Percentiles rank a stretch among this genome's conserved stretches.
These are phyloP conservation scores for Phalanger gymnotis DNA, from an alignment of 2,797 vertebrate genomes.

Conservation along the genomic window DNA sequence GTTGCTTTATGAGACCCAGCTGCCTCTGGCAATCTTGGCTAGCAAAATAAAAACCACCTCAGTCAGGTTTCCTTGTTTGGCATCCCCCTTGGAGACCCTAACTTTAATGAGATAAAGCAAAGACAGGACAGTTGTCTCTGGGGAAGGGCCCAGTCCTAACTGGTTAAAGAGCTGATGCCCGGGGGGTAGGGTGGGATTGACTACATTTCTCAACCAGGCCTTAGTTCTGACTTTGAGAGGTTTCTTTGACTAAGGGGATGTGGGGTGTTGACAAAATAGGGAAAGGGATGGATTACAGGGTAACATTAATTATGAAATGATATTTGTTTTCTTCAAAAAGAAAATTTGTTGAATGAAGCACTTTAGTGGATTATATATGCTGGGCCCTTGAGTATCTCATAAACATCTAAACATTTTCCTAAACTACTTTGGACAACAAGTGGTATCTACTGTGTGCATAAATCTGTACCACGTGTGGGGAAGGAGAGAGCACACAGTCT, in stretches of 20 bases:
- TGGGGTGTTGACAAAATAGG: background rate
- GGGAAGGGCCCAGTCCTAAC: too few relatives aligned
- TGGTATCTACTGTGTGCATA: background rate
- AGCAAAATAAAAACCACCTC: background rate
- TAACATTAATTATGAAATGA: background rate
- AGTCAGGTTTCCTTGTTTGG: background rate
- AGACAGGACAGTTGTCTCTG: too few relatives aligned
- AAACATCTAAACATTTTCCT: too few relatives aligned
- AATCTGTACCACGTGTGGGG: background rate
- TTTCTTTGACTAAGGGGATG: background rate
- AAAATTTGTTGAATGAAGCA: background rate
- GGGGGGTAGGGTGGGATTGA: background rate
- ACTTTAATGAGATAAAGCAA: too few relatives aligned
- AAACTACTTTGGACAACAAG: too few relatives aligned
- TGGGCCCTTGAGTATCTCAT: too few relatives aligned
- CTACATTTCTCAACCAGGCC: background rate
- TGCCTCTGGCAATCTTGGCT: background rate
- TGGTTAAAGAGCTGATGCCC: background rate
- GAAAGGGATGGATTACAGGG: background rate
- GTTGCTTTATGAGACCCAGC: background rate
- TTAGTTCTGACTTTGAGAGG: background rate
- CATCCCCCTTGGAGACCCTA: too few relatives aligned
- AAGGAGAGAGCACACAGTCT: background rate
- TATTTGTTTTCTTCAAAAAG: too few relatives aligned
- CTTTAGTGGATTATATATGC: background rate